Conservation (phyloP, 2,113 vertebrate species). For the Chloropsis cyanopogon region DNA sequence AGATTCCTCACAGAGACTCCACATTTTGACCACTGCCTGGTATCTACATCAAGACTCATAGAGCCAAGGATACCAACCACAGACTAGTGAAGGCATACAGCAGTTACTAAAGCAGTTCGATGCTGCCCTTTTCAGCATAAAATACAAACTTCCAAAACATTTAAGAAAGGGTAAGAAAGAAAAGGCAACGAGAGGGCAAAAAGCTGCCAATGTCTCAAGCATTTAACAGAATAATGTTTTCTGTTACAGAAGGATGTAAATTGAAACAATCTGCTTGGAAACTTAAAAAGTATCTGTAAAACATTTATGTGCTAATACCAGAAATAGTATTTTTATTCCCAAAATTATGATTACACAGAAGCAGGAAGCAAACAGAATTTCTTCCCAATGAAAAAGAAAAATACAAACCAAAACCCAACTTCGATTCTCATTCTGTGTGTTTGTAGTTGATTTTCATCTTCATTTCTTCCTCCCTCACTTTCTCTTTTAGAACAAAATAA, state of each 20-base stretch:
- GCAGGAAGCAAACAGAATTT: not conserved
- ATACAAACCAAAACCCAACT: not conserved
- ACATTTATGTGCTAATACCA: not conserved
- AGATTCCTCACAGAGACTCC: not conserved
- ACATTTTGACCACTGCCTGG: not conserved
- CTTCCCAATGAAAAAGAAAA: not conserved
- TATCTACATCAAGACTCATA: not conserved
- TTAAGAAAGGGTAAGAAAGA: not conserved
- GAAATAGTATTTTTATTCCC: not conserved
- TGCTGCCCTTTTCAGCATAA: not conserved
- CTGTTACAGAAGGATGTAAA: not conserved
- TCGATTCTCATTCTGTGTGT: not conserved
- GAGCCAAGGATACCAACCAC: not conserved
- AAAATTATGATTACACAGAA: not conserved
- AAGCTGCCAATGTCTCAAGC: not conserved
- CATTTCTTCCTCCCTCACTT: not conserved
- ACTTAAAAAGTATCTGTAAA: not conserved
- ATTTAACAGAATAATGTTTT: not conserved
- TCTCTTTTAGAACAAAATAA: not conserved
- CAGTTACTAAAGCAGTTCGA: not conserved
- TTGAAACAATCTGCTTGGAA: not conserved
- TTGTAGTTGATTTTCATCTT: not conserved
- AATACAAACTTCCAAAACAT: not conserved
- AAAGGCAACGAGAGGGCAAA: rapidly evolving
- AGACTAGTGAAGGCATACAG: not conserved